Evolutionary conservation across 37 sponge, comb jelly and placozoan genomes (phyloP).

Genomic region (Diacarnus erythraeanus): DNA sequence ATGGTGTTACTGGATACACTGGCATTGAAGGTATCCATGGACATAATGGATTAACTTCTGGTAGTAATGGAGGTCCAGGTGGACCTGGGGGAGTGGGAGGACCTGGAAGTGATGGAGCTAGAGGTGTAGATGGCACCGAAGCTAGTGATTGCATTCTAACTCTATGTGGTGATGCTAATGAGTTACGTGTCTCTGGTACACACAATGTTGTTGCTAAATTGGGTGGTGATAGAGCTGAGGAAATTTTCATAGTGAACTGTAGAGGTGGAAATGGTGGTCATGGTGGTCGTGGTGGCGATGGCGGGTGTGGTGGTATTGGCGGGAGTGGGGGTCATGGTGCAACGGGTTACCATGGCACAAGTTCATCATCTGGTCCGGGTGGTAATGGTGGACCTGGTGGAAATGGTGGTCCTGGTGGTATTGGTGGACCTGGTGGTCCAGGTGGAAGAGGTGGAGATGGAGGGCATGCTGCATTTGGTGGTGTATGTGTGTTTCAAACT

Average conservation of each 20-base stretch:
- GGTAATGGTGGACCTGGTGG: constrained; percentile 79
- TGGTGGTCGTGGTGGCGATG: constrained; percentile 79
- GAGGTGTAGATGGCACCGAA: constrained; percentile 63
- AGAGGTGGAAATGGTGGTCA: constrained; percentile 78
- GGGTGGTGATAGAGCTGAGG: constrained; percentile 57
- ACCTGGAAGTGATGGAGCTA: constrained; percentile 40
- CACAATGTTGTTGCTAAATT: constrained; percentile 37
- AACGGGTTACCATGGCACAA: constrained; percentile 40
- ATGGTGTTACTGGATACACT: constrained; percentile 41
- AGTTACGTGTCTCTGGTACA: constrained; percentile 50
- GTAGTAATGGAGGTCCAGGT: constrained; percentile 56
- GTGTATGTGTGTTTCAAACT: constrained; percentile 49
- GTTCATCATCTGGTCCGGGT: constrained; percentile 38
- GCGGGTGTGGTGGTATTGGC: constrained; percentile 67
- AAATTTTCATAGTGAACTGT: constrained; percentile 65
- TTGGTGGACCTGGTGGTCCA: constrained; percentile 68
- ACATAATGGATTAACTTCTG: constrained; percentile 3
- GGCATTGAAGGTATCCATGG: constrained; percentile 34
- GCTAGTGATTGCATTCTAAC: constrained; percentile 69
- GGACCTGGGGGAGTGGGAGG: constrained; percentile 63
- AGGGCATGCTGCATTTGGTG: constrained; percentile 63
- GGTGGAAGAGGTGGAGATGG: constrained; percentile 74
- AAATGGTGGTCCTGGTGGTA: constrained; percentile 71
- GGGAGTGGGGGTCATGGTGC: constrained; percentile 68
- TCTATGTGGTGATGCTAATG: constrained; percentile 50